Percentiles rank a stretch among this genome's conserved stretches.
These are phyloP conservation scores for Lepidocyrtoides sp. DNA, from an alignment of 2,888 invertebrate genomes.

Conservation along the genomic window DNA sequence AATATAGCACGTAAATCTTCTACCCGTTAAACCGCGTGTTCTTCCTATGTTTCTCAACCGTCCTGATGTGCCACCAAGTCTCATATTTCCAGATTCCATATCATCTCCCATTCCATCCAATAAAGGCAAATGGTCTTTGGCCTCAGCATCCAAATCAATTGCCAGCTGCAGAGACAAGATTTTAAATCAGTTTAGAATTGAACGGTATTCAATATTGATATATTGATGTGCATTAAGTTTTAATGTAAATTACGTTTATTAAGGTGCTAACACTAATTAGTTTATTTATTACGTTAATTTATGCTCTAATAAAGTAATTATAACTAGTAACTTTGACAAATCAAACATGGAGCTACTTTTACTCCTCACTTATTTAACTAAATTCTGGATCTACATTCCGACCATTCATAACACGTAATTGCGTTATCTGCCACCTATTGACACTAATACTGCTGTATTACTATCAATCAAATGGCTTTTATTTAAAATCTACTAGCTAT, in stretches of 20 bases:
- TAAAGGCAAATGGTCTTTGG: slow-evolving; percentile 83
- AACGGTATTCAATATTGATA: slow-evolving; percentile 3
- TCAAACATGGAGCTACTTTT: too few relatives aligned
- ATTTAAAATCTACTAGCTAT: too few relatives aligned
- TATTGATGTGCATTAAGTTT: too few relatives aligned
- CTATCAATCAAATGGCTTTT: too few relatives aligned
- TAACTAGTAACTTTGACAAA: too few relatives aligned
- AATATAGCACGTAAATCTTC: slow-evolving; percentile 82
- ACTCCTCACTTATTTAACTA: too few relatives aligned
- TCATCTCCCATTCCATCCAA: slow-evolving; percentile 83
- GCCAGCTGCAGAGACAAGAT: too few relatives aligned
- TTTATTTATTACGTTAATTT: not conserved
- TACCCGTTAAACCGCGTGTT: slow-evolving; percentile 81
- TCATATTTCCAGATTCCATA: slow-evolving; percentile 80
- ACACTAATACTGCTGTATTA: too few relatives aligned
- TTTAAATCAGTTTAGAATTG: too few relatives aligned
- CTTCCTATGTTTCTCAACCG: slow-evolving; percentile 82
- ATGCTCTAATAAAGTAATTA: not conserved
- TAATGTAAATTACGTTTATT: not conserved
- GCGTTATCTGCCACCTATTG: too few relatives aligned
- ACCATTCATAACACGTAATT: too few relatives aligned
- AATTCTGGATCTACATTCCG: too few relatives aligned
- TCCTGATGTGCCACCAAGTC: slow-evolving; percentile 83
- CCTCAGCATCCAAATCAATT: slow-evolving; percentile 84
- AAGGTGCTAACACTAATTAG: not conserved